These are phyloP conservation scores for Prosopocoilus inquinatus DNA, from an alignment of 2,888 invertebrate genomes.

Conservation along the genomic window DNA sequence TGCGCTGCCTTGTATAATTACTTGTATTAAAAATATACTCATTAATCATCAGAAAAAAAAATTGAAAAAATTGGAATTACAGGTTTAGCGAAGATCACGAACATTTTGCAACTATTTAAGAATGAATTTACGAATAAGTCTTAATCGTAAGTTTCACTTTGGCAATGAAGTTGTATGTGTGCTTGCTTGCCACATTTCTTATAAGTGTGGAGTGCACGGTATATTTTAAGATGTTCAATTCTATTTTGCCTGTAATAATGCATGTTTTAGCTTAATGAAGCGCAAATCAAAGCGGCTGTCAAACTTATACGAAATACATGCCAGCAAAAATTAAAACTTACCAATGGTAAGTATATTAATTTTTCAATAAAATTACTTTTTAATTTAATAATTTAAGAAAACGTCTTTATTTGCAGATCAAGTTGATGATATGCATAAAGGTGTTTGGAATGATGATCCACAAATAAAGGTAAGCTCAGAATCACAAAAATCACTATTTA, in stretches of 20 bases:
- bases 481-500: neutral
- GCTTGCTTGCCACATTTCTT: no score
- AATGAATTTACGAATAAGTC: no score
- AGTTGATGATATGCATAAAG: slow-evolving; percentile 31
- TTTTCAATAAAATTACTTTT: slow-evolving; percentile 12
- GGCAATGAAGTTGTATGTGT: no score
- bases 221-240: no score
- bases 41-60: neutral
- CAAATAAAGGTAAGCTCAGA: slow-evolving; percentile 13
- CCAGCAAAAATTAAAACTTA: slow-evolving; percentile 58
- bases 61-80: neutral
- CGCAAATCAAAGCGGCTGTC: slow-evolving; percentile 61
- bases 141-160: no score
- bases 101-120: no score
- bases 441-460: slow-evolving; percentile 28
- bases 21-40: neutral
- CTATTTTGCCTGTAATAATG: neutral
- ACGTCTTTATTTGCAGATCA: slow-evolving; percentile 22
- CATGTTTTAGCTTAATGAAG: slow-evolving; percentile 38
- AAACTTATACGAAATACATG: slow-evolving; percentile 63
- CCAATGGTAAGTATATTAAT: slow-evolving; percentile 51
- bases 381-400: slow-evolving; percentile 13
- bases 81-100: neutral
- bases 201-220: no score
- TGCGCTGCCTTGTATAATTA: neutral